phyloP scores from a whole-genome alignment of 2,888 invertebrate genomes.

The Lucinisca nassula region DNA sequence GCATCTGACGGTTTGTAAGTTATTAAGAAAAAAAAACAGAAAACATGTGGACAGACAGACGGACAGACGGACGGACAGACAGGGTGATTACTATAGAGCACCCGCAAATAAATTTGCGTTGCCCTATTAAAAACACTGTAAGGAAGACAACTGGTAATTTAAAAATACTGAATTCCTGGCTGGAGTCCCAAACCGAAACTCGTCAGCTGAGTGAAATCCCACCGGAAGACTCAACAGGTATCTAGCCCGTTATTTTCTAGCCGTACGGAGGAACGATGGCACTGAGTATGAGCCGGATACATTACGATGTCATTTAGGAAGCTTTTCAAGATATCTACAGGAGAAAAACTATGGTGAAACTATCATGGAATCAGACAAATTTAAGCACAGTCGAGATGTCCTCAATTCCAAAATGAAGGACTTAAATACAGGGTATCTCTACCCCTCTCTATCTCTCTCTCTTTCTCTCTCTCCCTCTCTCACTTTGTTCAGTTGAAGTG shows the following conservation, averaged over 20 bases:
- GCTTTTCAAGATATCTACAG: neutral
- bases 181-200: neutral
- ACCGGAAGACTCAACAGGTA: neutral
- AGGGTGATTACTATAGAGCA: too few relatives aligned
- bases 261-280: neutral
- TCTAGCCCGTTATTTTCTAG: neutral
- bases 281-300: neutral
- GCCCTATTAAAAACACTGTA: neutral
- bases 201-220: neutral
- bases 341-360: conserved; percentile 1
- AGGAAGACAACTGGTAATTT: neutral
- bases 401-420: conserved; percentile 32
- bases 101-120: too few relatives aligned
- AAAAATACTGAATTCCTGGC: neutral
- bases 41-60: too few relatives aligned
- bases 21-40: too few relatives aligned
- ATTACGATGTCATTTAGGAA: neutral
- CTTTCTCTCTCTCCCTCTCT: too few relatives aligned
- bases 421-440: too few relatives aligned
- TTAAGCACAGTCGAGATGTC: conserved; percentile 38
- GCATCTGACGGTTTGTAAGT: too few relatives aligned
- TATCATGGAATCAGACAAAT: conserved; percentile 19
- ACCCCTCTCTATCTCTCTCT: too few relatives aligned
- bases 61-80: too few relatives aligned
- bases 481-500: too few relatives aligned